Base-by-base conservation (phyloP, 2,797 vertebrate species). In the Xenentodon cancila region DNA sequence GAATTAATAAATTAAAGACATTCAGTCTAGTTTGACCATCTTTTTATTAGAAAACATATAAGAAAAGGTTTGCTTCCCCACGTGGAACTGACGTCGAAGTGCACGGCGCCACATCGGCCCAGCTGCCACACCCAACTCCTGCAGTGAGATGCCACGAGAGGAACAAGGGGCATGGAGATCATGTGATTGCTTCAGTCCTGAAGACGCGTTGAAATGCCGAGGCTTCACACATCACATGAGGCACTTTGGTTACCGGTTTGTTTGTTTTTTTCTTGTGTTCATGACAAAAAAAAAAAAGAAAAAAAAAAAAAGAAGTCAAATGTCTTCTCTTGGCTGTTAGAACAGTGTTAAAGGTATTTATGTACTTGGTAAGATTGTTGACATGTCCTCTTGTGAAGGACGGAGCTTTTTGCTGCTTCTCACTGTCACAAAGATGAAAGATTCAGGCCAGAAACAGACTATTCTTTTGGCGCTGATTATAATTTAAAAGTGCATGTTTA, bases 401-500 rank as follows among this genome's bases (percentile, higher is more conserved):
- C 7, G 5, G 2, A 55, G 32, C 65, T 59, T 68, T 55, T 37
- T 13, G 2, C 9, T 37, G 34, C 34, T 11, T 3, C 34, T 37
- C 11, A 11, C 11, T 3, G 34, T 37, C 34, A 37, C 34, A 37
- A 3, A 37, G 34, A 11, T 11, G 27, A 71, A 63, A 13, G 61
- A 25, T 56, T 70, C 19, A 12, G 51, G 4, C 34, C n/a, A 32
- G 42, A 59, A 47, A 51, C 42, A 37, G 58, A 64, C 44, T 46
- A 48, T 56, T 6, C 19, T n/a, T 52, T 53, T 53, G 4, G 63
- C 60, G 54, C 48, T 57, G 53, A 59, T 62, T 53, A 46, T 17
- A 37, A 42, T 49, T 49, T 22, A 53, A 59, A 73, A 61, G 59
- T 66, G 77, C 71, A 82, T 73, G 81, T 84, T 88, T 37, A 37